Evolutionary conservation across 1,140 invertebrate species (phyloP).

Genomic region (Druon quercuslanigerum): DNA sequence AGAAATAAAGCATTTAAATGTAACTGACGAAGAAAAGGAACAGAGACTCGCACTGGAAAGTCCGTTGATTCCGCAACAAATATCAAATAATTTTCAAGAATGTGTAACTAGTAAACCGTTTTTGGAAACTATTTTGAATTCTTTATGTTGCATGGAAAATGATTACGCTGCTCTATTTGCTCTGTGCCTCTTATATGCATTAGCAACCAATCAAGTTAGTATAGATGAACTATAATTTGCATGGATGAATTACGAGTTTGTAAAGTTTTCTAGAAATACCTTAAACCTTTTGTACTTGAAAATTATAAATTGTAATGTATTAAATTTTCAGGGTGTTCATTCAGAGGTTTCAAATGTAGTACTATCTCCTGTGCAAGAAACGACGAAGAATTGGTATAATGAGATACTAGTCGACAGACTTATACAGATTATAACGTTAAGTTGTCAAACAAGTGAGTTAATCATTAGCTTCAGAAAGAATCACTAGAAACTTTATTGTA

Average conservation of each 20-base stretch:
- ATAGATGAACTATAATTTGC: not conserved
- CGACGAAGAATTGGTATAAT: constrained; percentile 80
- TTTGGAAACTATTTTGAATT: constrained; percentile 90
- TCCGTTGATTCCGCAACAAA: constrained; percentile 58
- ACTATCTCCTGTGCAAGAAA: constrained; percentile 74
- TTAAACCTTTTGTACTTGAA: not conserved
- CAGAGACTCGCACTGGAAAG: constrained; percentile 79
- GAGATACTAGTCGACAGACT: constrained; percentile 86
- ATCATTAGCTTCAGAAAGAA: constrained; percentile 7
- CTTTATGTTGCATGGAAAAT: constrained; percentile 91
- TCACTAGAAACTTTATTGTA: not conserved
- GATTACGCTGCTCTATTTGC: constrained; percentile 96
- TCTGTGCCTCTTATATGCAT: constrained; percentile 93
- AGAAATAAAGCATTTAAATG: constrained; percentile 79
- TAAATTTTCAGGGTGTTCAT: constrained; percentile 81
- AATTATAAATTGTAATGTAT: constrained; percentile 28
- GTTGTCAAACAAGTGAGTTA: constrained; percentile 86
- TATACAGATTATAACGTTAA: constrained; percentile 86
- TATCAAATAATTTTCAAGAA: constrained; percentile 65
- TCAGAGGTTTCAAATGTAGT: constrained; percentile 84
- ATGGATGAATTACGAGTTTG: not conserved
- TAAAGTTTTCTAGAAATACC: constrained; percentile 1
- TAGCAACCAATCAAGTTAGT: constrained; percentile 94
- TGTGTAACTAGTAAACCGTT: constrained; percentile 85
- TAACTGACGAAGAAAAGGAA: constrained; percentile 95